Conservation (phyloP, 2,888 invertebrate species). For the Junonia oenone region DNA sequence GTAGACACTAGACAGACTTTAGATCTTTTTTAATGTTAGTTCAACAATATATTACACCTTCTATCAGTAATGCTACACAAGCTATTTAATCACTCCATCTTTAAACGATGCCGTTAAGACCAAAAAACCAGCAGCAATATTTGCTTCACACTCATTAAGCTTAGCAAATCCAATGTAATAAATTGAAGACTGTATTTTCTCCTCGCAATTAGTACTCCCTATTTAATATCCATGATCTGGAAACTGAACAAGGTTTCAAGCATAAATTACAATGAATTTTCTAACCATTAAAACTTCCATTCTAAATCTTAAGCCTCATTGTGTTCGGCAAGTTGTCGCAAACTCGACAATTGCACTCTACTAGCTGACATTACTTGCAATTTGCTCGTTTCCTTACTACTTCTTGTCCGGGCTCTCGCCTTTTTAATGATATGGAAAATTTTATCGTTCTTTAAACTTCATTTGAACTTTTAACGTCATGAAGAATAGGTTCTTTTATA, state of each 20-base stretch:
- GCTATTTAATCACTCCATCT: too few relatives aligned
- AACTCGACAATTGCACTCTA: conserved; percentile 35
- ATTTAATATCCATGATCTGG: conserved; percentile 3
- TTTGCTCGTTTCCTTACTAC: conserved; percentile 32
- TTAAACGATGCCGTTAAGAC: too few relatives aligned
- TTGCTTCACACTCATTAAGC: too few relatives aligned
- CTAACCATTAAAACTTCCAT: conserved; percentile 25
- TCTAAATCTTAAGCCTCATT: conserved; percentile 24
- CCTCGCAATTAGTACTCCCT: background rate
- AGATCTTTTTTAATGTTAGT: too few relatives aligned
- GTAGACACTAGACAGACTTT: too few relatives aligned
- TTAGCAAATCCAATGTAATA: background rate
- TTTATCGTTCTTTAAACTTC: conserved; percentile 14
- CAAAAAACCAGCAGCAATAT: too few relatives aligned
- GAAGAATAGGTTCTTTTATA: background rate
- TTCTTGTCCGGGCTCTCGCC: conserved; percentile 23
- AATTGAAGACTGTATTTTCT: background rate
- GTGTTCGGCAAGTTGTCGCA: conserved; percentile 28
- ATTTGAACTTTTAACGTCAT: background rate
- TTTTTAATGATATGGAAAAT: conserved; percentile 21
- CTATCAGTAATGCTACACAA: too few relatives aligned
- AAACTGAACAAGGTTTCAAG: conserved; percentile 6
- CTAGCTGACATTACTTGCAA: conserved; percentile 45
- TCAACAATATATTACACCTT: too few relatives aligned
- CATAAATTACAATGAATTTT: conserved; percentile 22